Base-by-base conservation (phyloP, 2,113 vertebrate genomes). In the Maccullochella peelii region DNA sequence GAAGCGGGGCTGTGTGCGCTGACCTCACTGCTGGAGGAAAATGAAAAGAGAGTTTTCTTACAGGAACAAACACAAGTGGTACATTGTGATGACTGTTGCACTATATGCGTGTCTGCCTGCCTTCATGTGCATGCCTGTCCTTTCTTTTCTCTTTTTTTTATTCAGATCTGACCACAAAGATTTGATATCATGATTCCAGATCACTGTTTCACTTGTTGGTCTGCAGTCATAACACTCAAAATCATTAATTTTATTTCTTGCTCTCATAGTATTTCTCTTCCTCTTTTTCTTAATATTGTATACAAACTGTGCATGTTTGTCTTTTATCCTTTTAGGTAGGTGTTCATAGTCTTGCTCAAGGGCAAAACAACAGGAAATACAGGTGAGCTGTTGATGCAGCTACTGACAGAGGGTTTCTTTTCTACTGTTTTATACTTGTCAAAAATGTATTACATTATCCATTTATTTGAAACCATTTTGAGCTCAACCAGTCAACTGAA, bases 1-100 rank as follows among this genome's bases (percentile, higher is more conserved):
- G 14, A 65, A 50, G 9, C 8, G 27, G 30, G 38, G 18, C 44
- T 73, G n/a, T 72, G 14, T 42, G 57, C 79, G 78, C 69, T 73
- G 40, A 82, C 42, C 42, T 74, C 63, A 58, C 72, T 23, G 62
- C 77, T 83, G 30, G 66, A 73, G 36, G 42, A 73, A 55, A 58
- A 50, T 23, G 44, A 78, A 73, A 30, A 72, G 3, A 36, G 38
- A 36, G 33, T 38, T 75, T 75, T 68, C 82, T 67, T 36, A 16
- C 0, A 3, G 54, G 40, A 80, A 71, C 62, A 70, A 57, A 67
- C 73, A 79, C 58, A 65, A 54, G 14, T 30, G 27, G 20, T 11
- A 25, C 44, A 54, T 40, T 61, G 50, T 38, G 44, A 62, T 36
- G 63, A 73, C 50, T 75, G 25, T 33, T 54, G 18, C 27, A 14